Evolutionary conservation across 2,113 vertebrate genomes (phyloP).

Genomic region (Albula goreensis): DNA sequence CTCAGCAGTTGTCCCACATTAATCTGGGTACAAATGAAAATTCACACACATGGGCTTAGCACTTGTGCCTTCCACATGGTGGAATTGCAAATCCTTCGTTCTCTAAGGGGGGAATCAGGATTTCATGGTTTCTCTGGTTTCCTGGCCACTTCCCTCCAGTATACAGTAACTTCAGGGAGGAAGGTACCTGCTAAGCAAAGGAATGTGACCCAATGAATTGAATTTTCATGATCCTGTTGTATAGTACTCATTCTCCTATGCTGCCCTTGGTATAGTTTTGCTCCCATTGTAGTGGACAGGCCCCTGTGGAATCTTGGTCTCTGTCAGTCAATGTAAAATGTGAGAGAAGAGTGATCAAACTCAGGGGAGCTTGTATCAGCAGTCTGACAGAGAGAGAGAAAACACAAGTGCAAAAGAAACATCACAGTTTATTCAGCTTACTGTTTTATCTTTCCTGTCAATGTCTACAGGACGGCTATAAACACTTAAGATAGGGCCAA

Average conservation of each 20-base stretch:
- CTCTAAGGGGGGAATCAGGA: background rate
- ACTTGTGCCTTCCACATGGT: background rate
- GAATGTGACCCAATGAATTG: background rate
- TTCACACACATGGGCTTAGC: background rate
- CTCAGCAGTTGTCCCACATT: background rate
- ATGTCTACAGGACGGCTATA: background rate
- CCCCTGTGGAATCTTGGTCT: background rate
- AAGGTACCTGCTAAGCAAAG: background rate
- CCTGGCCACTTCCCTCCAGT: background rate
- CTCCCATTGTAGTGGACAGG: background rate
- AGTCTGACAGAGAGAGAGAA: background rate
- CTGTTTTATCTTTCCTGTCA: background rate
- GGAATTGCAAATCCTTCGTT: background rate
- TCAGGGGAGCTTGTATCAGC: background rate
- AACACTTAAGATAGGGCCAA: background rate
- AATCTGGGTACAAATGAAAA: background rate
- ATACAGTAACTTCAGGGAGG: background rate
- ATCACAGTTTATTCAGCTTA: background rate
- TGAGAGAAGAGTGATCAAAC: background rate
- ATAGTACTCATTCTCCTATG: background rate
- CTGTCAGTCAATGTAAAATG: background rate
- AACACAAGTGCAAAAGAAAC: background rate
- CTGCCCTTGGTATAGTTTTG: background rate
- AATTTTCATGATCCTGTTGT: background rate
- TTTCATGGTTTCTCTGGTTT: background rate